Percentiles rank a stretch among this genome's conserved stretches.
phyloP scores from a whole-genome alignment of 2,113 vertebrate species.

The Thinocorus orbignyianus region DNA sequence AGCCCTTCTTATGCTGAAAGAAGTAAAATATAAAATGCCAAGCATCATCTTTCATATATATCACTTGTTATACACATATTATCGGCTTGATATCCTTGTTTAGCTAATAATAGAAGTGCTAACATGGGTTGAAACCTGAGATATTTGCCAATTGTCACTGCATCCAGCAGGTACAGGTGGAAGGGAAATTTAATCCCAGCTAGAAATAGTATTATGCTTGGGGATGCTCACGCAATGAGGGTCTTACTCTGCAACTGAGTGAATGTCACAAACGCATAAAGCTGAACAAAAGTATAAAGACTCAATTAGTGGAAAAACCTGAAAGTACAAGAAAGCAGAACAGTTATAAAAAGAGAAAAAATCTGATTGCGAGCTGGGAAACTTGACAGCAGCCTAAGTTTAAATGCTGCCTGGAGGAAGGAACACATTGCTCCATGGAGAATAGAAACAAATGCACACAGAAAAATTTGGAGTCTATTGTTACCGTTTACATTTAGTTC shows the following conservation, averaged over 20 bases:
- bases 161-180: background rate
- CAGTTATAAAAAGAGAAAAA: background rate
- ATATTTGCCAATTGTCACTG: background rate
- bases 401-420: background rate
- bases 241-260: background rate
- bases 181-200: background rate
- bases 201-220: background rate
- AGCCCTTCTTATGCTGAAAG: background rate
- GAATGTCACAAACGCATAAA: background rate
- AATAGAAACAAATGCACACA: background rate
- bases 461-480: background rate
- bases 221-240: background rate
- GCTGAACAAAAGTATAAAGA: background rate
- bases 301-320: background rate
- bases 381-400: background rate
- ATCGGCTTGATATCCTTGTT: background rate
- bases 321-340: background rate
- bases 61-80: background rate
- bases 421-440: background rate
- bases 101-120: background rate
- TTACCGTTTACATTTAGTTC: background rate
- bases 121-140: background rate
- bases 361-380: background rate
- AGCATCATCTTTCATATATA: fast-evolving
- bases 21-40: background rate